Percentiles rank a stretch among this genome's conserved stretches.
Conservation (phyloP, 2,113 vertebrate species). For the Peromyscus leucopus region DNA sequence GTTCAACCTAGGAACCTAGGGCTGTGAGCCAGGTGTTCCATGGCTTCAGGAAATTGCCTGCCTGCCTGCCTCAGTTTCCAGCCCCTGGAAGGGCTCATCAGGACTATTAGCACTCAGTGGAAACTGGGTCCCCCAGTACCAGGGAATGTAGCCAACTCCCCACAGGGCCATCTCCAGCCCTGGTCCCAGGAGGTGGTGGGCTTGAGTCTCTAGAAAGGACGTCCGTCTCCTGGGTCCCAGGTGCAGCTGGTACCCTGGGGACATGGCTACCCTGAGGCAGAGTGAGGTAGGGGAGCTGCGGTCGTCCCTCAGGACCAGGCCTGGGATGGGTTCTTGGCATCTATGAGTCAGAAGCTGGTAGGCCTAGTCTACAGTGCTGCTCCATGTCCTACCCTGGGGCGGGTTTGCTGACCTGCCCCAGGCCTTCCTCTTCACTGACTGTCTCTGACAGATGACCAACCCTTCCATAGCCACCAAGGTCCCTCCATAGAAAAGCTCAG, state of each 20-base stretch:
- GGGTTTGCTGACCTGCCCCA: neutral
- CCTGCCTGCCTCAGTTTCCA: neutral
- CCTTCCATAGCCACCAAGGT: neutral
- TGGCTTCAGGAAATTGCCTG: too few relatives aligned
- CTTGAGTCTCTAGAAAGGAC: neutral
- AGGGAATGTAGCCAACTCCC: neutral
- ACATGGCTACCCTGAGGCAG: neutral
- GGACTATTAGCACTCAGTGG: neutral
- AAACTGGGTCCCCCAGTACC: too few relatives aligned
- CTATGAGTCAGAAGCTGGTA: neutral
- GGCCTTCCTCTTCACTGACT: neutral
- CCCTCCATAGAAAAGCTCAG: neutral
- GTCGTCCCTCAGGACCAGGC: neutral
- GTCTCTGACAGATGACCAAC: neutral
- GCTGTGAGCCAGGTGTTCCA: neutral
- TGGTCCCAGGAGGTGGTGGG: neutral
- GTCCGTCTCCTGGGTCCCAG: neutral
- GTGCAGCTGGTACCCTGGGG: neutral
- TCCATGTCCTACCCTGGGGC: neutral
- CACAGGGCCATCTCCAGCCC: too few relatives aligned
- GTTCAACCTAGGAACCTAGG: accelerated
- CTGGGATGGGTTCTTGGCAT: neutral
- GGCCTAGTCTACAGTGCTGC: neutral
- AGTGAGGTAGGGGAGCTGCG: neutral
- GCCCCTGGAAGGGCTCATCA: neutral